Conservation (phyloP, 2,888 invertebrate genomes). For the Boloria euphrosyne region DNA sequence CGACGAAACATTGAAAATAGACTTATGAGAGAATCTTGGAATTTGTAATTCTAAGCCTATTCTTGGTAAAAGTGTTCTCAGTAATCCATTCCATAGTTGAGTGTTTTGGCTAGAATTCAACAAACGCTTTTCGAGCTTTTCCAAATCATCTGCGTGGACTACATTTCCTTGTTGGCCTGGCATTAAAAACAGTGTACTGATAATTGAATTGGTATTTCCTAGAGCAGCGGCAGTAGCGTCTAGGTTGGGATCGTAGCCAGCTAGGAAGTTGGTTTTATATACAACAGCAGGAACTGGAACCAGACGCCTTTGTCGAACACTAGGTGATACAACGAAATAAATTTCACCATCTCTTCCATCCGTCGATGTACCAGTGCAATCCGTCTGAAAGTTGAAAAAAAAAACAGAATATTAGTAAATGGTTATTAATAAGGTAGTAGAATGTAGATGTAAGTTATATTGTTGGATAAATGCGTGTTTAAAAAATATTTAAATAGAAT, state of each 20-base stretch:
- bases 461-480: no score
- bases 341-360: conserved; percentile 92
- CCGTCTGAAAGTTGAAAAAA: conserved; percentile 83
- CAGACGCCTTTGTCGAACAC: conserved; percentile 89
- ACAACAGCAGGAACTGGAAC: conserved; percentile 93
- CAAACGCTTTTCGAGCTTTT: conserved; percentile 87
- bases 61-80: conserved; percentile 88
- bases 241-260: conserved; percentile 91
- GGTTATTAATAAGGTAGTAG: no score
- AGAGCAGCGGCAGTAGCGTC: conserved; percentile 92
- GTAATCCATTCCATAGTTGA: conserved; percentile 87
- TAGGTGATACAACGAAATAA: conserved; percentile 92
- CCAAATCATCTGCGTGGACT: conserved; percentile 90
- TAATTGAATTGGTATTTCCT: conserved; percentile 86
- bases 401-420: not conserved
- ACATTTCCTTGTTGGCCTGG: conserved; percentile 93
- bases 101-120: conserved; percentile 85
- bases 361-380: conserved; percentile 88
- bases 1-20: conserved; percentile 90
- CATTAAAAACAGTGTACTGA: conserved; percentile 91
- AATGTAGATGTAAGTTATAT: no score
- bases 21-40: conserved; percentile 91
- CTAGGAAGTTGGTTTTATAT: conserved; percentile 88
- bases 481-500: no score
- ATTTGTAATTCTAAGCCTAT: conserved; percentile 91